A percentile compares a stretch with the other conserved stretches of the same genome.
Conservation (phyloP, 2,888 invertebrate species). For the Harpagoxenus sublaevis region DNA sequence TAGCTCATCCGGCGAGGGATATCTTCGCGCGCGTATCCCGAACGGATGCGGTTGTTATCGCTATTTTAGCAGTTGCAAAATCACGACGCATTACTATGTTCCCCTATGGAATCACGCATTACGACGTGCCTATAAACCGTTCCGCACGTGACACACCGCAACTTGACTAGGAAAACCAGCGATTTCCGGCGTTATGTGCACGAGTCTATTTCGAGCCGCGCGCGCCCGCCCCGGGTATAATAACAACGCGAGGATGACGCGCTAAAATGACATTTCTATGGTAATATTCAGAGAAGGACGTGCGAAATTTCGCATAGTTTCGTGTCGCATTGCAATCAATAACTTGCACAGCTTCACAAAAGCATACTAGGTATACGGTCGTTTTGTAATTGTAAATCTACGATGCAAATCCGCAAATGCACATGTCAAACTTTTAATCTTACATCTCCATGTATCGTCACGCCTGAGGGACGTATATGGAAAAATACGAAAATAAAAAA, state of each 20-base stretch:
- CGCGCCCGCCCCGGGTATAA: conserved; percentile 28
- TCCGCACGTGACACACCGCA: conserved; percentile 50
- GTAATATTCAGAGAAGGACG: conserved; percentile 30
- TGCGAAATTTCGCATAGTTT: not conserved
- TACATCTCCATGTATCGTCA: not conserved
- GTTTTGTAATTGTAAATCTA: not conserved
- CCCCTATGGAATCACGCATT: conserved; percentile 20
- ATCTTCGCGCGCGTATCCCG: conserved; percentile 25
- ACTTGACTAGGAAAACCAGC: conserved; percentile 50
- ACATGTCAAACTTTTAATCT: not conserved
- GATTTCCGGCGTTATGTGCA: conserved; percentile 65
- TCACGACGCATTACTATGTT: conserved; percentile 38
- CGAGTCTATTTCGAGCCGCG: conserved; percentile 68
- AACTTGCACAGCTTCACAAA: not conserved
- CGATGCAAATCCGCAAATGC: not conserved
- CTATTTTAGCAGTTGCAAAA: conserved; percentile 47
- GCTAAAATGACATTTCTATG: conserved; percentile 57
- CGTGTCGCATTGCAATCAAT: not conserved
- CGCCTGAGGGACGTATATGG: not conserved
- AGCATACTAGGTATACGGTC: too few relatives aligned
- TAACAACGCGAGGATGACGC: conserved; percentile 64
- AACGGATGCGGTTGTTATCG: conserved; percentile 44
- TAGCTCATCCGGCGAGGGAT: not conserved
- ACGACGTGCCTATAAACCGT: conserved; percentile 51
- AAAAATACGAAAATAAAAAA: not conserved